These are phyloP conservation scores for Betta splendens DNA, from an alignment of 2,797 vertebrate genomes.

Conservation along the genomic window DNA sequence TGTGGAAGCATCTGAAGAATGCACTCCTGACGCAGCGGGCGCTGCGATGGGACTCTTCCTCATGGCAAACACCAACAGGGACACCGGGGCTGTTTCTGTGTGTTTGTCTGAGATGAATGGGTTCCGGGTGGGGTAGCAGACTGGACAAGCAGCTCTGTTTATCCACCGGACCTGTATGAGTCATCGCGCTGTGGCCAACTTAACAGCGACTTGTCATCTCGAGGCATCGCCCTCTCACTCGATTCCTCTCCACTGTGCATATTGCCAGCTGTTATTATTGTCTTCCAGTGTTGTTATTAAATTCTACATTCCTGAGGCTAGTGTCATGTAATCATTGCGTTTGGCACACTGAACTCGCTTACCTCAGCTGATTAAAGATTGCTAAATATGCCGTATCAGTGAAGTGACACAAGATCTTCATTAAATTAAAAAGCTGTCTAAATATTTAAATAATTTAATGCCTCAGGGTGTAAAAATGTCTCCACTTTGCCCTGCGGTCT, in stretches of 20 bases:
- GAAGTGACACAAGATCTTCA: conserved; percentile 6
- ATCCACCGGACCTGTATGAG: conserved; percentile 61
- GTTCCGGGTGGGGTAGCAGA: conserved; percentile 45
- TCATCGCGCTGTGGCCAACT: conserved; percentile 49
- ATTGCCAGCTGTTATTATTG: conserved; percentile 56
- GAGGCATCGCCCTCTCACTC: conserved; percentile 56
- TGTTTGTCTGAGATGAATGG: conserved; percentile 33
- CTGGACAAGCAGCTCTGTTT: conserved; percentile 44
- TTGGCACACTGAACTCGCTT: conserved; percentile 51
- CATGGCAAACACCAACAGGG: conserved; percentile 10
- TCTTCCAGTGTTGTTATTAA: conserved; percentile 60
- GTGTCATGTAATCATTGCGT: conserved; percentile 59
- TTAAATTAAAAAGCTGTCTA: not conserved
- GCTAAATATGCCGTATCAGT: conserved; percentile 8
- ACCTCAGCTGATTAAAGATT: conserved; percentile 17
- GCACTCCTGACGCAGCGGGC: conserved; percentile 45
- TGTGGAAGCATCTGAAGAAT: conserved; percentile 73
- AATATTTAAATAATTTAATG: conserved; percentile 14
- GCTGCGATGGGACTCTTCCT: conserved; percentile 25
- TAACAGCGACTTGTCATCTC: conserved; percentile 66
- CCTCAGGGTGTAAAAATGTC: conserved; percentile 2
- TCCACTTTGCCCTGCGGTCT: conserved; percentile 20
- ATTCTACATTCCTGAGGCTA: conserved; percentile 64
- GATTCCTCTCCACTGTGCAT: conserved; percentile 49
- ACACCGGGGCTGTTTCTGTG: conserved; percentile 25